These are phyloP conservation scores for Amblyopsis rosae DNA, from an alignment of 2,113 vertebrate species.

Conservation along the genomic window DNA sequence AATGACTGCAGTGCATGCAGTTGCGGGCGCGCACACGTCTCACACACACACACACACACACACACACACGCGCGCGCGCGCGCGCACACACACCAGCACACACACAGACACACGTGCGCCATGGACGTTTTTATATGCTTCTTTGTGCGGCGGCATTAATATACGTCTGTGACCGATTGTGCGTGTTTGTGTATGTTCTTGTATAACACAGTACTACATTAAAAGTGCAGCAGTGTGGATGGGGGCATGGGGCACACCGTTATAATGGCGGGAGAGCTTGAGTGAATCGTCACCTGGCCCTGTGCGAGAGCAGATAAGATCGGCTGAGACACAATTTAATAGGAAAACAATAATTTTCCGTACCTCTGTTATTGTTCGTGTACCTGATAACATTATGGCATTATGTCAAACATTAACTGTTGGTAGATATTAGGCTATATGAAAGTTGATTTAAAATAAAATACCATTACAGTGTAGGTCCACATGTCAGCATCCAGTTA, in stretches of 20 bases:
- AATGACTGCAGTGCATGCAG: constrained; percentile 24
- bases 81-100: too few relatives aligned
- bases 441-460: constrained; percentile 3
- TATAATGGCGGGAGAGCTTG: constrained; percentile 44
- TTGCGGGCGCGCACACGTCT: background rate
- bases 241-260: constrained; percentile 61
- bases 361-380: constrained; percentile 36
- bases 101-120: too few relatives aligned
- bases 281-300: constrained; percentile 49
- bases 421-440: constrained; percentile 12
- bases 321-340: constrained; percentile 51
- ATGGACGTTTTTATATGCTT: background rate
- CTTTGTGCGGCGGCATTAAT: background rate
- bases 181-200: constrained; percentile 15
- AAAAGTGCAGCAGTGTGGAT: constrained; percentile 54
- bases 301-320: constrained; percentile 56
- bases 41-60: too few relatives aligned
- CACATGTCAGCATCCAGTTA: constrained; percentile 13
- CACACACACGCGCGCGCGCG: too few relatives aligned
- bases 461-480: constrained; percentile 1
- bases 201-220: constrained; percentile 57
- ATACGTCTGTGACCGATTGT: background rate
- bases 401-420: constrained; percentile 43
- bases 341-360: constrained; percentile 32
- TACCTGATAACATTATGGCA: constrained; percentile 24